Evolutionary conservation across 2,888 invertebrate genomes (phyloP).

Genomic region (Coenonympha arcania): DNA sequence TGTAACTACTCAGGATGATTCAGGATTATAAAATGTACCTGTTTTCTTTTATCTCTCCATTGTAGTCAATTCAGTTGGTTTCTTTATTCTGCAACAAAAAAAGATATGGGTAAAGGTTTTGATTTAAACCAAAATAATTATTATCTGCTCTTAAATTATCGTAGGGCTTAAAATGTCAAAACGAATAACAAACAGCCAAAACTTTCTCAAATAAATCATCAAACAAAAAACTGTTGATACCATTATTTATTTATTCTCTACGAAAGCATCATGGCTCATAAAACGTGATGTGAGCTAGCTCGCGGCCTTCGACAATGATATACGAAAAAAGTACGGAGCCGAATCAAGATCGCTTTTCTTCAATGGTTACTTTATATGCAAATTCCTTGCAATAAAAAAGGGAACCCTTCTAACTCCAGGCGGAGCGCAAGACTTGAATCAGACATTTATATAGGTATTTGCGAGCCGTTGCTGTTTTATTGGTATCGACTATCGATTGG

Average conservation of each 20-base stretch:
- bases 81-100: slow-evolving; percentile 16
- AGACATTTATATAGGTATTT: slow-evolving; percentile 71
- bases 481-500: slow-evolving; percentile 70
- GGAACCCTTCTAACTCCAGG: slow-evolving; percentile 71
- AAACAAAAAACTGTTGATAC: slow-evolving; percentile 58
- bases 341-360: slow-evolving; percentile 72
- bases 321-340: slow-evolving; percentile 63
- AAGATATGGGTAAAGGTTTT: background rate
- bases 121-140: background rate
- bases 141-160: background rate
- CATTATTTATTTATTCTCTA: slow-evolving; percentile 65
- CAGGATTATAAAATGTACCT: slow-evolving; percentile 7
- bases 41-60: slow-evolving; percentile 10
- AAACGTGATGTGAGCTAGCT: slow-evolving; percentile 52
- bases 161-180: slow-evolving; percentile 41
- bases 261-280: slow-evolving; percentile 65
- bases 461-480: slow-evolving; percentile 71
- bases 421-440: slow-evolving; percentile 66
- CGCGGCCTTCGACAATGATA: slow-evolving; percentile 70
- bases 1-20: no score
- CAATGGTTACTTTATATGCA: slow-evolving; percentile 75
- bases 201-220: slow-evolving; percentile 55
- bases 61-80: background rate
- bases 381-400: slow-evolving; percentile 70
- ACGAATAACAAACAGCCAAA: slow-evolving; percentile 35